phyloP scores from a whole-genome alignment of 2,797 vertebrate genomes.

The Phrynocephalus vlangalii region DNA sequence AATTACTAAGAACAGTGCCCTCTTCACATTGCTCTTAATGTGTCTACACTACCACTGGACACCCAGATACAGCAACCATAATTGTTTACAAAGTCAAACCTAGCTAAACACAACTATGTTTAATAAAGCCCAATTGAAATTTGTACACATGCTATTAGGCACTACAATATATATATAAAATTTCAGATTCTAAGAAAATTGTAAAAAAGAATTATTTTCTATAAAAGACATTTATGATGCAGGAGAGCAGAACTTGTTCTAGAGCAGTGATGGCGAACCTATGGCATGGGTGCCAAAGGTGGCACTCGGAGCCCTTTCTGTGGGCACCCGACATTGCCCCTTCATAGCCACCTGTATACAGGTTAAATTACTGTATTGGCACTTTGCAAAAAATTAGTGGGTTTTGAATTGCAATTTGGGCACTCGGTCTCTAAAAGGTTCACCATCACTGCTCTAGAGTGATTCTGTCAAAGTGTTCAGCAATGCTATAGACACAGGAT shows the following conservation, averaged over 20 bases:
- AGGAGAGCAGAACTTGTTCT: no score
- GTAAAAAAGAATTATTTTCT: not conserved
- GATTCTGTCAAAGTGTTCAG: not conserved
- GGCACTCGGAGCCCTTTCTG: no score
- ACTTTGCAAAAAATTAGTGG: no score
- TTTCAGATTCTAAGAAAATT: not conserved
- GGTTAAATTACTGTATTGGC: no score
- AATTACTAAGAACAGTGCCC: not conserved
- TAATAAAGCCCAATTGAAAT: not conserved
- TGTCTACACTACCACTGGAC: not conserved
- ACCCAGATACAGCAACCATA: not conserved
- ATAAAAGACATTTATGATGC: not conserved
- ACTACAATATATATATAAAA: not conserved
- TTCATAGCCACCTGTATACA: no score
- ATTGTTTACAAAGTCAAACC: not conserved
- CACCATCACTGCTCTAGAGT: not conserved
- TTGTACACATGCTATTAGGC: not conserved
- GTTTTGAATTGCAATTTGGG: no score
- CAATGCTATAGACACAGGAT: not conserved
- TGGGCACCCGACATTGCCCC: no score
- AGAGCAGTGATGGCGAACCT: no score
- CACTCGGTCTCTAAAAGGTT: no score
- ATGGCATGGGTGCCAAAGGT: no score
- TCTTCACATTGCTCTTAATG: not conserved
- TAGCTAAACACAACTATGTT: not conserved